Base-by-base conservation (phyloP, 1,140 invertebrate genomes). In the Drosophila erecta region DNA sequence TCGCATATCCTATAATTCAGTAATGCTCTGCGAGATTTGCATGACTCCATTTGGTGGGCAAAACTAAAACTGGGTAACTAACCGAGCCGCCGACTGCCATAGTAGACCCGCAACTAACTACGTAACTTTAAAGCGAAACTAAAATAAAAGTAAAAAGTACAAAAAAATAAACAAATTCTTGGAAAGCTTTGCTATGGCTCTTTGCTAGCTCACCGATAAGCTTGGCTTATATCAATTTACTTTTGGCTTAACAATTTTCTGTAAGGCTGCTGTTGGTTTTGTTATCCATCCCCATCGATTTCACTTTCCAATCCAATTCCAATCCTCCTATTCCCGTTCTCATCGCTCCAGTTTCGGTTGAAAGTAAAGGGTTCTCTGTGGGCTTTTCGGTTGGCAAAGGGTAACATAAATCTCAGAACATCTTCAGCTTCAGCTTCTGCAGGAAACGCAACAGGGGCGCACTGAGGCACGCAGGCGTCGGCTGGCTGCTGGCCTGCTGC, bases 401-500 rank as follows among this genome's bases (percentile, higher is more conserved):
- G 47, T 44, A 38, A 50, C 35, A 64, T 40, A 76, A 79, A 62
- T 43, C 59, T 87, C 81, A 90, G 58, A 90, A 90, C 61, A 90
- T 90, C 76, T 90, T 90, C 12, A 90, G 66, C 75, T 90, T 90
- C 12, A 90, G 69, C 75, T 90, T 90, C 37, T 84, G 77, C 22
- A 90, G 64, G 55, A 90, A 81, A 57, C 71, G 74, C 64, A 81
- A 67, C 59, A 90, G 22, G 20, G 65, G 47, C 15, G 84, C 84
- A 62, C 75, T 83, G 15, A 89, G 59, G 56, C 83, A 89, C 44
- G 83, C 75, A 27, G 65, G 57, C 4, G 17, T 30, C 53, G 65
- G 43, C 12, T 24, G 56, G 30, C 55, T 57, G 55, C 15, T 60
- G 69, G 47, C 59, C 46, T 61, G 47, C 27, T 81, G 59, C 62